Evolutionary conservation across 1,140 invertebrate genomes (phyloP), one percentile per base, ranked within the genome.

Genomic region (Oedothorax gibbosus): DNA sequence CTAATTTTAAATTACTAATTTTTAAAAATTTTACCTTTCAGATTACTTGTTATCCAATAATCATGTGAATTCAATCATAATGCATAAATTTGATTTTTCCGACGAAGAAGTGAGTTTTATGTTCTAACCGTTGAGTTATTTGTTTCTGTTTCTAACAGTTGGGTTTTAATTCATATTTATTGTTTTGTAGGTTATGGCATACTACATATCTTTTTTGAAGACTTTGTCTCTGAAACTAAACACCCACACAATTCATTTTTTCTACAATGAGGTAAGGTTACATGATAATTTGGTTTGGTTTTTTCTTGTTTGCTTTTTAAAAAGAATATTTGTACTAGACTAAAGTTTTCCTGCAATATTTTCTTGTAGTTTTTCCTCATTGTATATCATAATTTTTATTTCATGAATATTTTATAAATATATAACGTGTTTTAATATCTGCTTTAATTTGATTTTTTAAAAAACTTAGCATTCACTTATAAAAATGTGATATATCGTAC

Each of bases 31-130:
- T 64, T 88, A 81, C 87, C 80, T 95, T 95, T 86, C 92, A 99
- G 98, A 99, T 95, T 99, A 99, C 91, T 92, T 99, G 79, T 91
- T 99, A 18, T 99, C 98, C 88, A 99, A 99, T 91, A 99, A 99
- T 91, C 98, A 99, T 92, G 97, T 99, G 20, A 99, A 99, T 91
- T 97, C 96, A 56, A 99, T 99, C 88, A 99, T 99, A 89, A 96
- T 98, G 60, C 98, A 99, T 91, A 99, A 99, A 91, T 99, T 99
- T 93, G 98, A 99, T 90, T 99, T 99, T 89, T 97, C 96, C 15
- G 98, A 99, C 91, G 99, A 99, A 91, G 99, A 99, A 93, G 91
- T 91, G 88, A 87, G 81, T 76, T 76, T 6, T 71, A 57, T n/a
- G 7, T 71, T 51, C 50, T 10, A n/a, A 50, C 14, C 6, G 49